A percentile compares a stretch with the other conserved stretches of the same genome.
phyloP scores from a whole-genome alignment of 30 jellyfish, hydroid and myxozoan genomes.

The Turritopsis rubra region DNA sequence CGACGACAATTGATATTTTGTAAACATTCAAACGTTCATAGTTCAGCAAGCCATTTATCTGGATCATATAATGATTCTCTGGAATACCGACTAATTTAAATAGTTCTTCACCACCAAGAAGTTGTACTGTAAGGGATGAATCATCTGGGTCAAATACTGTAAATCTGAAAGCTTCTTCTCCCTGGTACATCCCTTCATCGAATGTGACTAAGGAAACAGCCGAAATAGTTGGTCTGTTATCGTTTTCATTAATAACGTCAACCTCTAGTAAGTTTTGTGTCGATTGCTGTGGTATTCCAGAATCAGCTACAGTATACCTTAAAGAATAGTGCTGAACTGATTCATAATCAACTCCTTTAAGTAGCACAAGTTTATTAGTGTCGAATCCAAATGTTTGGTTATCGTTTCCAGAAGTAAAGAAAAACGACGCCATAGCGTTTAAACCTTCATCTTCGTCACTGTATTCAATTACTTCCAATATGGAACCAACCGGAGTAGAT shows the following conservation, averaged over 20 bases:
- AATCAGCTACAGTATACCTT: neutral
- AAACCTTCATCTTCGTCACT: no score
- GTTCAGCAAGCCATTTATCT: neutral
- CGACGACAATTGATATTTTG: neutral
- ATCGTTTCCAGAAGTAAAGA: no score
- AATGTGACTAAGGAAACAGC: neutral
- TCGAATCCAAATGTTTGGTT: no score
- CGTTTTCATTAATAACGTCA: slow-evolving; percentile 6
- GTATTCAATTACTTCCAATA: neutral
- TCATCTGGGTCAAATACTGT: neutral
- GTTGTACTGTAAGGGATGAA: neutral
- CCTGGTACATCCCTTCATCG: neutral
- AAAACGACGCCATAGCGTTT: no score
- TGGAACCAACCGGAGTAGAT: neutral
- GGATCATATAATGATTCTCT: neutral
- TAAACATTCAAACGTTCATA: neutral
- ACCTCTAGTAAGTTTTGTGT: neutral
- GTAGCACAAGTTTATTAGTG: neutral
- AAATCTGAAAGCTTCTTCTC: neutral
- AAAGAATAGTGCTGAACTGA: neutral
- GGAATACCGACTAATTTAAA: neutral
- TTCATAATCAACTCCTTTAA: neutral
- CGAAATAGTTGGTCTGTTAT: slow-evolving; percentile 12
- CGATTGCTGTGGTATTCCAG: neutral
- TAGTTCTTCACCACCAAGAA: neutral